Evolutionary conservation across 92 coral and sea anemone species (phyloP).

Genomic region (Nematostella vectensis): DNA sequence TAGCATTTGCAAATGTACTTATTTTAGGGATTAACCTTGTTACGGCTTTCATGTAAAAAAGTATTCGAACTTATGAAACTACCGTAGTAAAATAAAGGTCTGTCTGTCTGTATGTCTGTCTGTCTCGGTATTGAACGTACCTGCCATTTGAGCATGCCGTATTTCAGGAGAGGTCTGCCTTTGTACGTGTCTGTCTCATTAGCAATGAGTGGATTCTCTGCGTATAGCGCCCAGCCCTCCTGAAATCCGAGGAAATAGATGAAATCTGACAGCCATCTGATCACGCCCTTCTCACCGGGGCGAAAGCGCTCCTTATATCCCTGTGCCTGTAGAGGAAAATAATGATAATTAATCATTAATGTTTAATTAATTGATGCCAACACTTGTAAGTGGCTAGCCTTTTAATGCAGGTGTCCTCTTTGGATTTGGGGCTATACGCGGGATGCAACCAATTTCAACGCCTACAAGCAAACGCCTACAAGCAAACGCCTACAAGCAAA

Average conservation of each 20-base stretch:
- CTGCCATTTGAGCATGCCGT: slow-evolving; percentile 91
- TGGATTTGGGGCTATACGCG: too few relatives aligned
- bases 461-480: too few relatives aligned
- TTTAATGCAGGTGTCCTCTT: too few relatives aligned
- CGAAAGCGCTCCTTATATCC: slow-evolving; percentile 62
- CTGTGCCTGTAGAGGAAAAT: slow-evolving; percentile 40
- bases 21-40: background rate
- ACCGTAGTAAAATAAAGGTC: too few relatives aligned
- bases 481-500: too few relatives aligned
- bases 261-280: slow-evolving; percentile 48
- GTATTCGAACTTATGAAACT: too few relatives aligned
- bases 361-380: too few relatives aligned
- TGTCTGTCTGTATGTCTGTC: too few relatives aligned
- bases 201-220: slow-evolving; percentile 78
- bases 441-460: too few relatives aligned
- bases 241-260: slow-evolving; percentile 49
- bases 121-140: too few relatives aligned
- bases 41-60: background rate
- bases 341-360: background rate
- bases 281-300: slow-evolving; percentile 50
- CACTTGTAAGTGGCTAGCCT: too few relatives aligned
- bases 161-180: slow-evolving; percentile 46
- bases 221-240: slow-evolving; percentile 94
- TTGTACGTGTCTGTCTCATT: slow-evolving; percentile 54
- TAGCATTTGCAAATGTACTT: background rate